Evolutionary conservation across 2,113 vertebrate genomes (phyloP), one percentile per base, ranked within the genome.

Genomic region (Psilopsiagon aymara): DNA sequence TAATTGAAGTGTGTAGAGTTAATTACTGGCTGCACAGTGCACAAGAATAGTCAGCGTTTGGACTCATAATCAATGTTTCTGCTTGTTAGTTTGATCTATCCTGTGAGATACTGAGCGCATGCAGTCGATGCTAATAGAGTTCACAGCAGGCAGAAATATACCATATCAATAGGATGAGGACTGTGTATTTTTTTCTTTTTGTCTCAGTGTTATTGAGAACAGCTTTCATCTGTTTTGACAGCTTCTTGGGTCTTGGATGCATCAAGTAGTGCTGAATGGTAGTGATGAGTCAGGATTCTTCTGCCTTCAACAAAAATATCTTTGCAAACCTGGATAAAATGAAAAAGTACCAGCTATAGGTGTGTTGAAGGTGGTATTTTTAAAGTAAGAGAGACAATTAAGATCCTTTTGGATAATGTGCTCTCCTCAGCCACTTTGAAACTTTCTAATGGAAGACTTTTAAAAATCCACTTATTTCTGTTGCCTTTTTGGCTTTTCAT

Each of bases 151-250:
- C 9, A 20, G 68, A 76, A 64, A 12, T 68, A 41, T 17, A 39
- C 17, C 20, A 1, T 10, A 31, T 35, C 41, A 35, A 0, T 2
- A 28, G 25, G n/a, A 12, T 74, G n/a, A 53, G 13, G 14, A 15
- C 3, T 62, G 23, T 37, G 7, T 37, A 6, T 21, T 59, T 39
- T 2, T 37, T 37, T 37, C 8, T 37, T 37, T 77, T 77, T 84
- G 19, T 46, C 24, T 53, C 1, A 1, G 12, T 82, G 55, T 69
- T 33, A 43, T 0, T 62, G 17, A 70, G 47, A 80, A 16, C 3
- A 84, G 10, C 20, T 92, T 86, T 86, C 63, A 52, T 3, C 6
- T 52, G 5, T 39, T 49, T 57, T 66, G 60, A 44, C 19, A 82
- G 6, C 33, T 86, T 69, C 52, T 76, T 47, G 20, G 14, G 14